These are phyloP conservation scores for Physella acuta DNA, from an alignment of 1,140 invertebrate species.

Conservation along the genomic window DNA sequence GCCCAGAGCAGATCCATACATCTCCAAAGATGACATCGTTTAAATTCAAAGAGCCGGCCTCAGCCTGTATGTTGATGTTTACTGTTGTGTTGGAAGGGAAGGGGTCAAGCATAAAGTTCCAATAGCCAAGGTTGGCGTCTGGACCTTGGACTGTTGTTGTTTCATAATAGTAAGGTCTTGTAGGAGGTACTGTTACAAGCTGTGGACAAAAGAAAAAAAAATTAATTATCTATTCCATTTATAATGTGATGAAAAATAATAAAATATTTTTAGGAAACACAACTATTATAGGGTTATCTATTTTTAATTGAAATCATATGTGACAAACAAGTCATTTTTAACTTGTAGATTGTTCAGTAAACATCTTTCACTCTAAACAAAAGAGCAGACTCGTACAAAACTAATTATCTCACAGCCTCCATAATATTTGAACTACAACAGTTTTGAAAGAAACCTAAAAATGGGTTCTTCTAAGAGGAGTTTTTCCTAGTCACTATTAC, in stretches of 20 bases:
- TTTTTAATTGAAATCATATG: too few species aligned
- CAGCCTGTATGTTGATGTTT: not conserved
- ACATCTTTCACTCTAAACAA: too few species aligned
- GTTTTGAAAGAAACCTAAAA: not conserved
- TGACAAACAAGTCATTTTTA: too few species aligned
- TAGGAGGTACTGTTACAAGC: not conserved
- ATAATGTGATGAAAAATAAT: not conserved
- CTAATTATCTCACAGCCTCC: too few species aligned
- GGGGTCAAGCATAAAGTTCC: slow-evolving; percentile 31
- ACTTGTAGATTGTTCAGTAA: too few species aligned
- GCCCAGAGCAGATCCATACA: slow-evolving; percentile 55
- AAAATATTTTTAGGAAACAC: not conserved
- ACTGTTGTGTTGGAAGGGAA: slow-evolving; percentile 1
- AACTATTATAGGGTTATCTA: not conserved
- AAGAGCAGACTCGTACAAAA: too few species aligned
- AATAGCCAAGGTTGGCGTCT: slow-evolving; percentile 15
- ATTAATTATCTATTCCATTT: not conserved
- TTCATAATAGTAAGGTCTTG: slow-evolving; percentile 4
- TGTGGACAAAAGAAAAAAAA: not conserved
- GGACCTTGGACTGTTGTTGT: slow-evolving; percentile 14
- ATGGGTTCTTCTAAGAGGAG: not conserved
- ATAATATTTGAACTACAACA: too few species aligned
- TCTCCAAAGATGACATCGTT: slow-evolving; percentile 49
- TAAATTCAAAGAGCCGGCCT: slow-evolving; percentile 26
- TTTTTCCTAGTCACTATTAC: not conserved